phyloP scores from a whole-genome alignment of 2,888 invertebrate genomes.

The Pycnomerus fuliginosus region DNA sequence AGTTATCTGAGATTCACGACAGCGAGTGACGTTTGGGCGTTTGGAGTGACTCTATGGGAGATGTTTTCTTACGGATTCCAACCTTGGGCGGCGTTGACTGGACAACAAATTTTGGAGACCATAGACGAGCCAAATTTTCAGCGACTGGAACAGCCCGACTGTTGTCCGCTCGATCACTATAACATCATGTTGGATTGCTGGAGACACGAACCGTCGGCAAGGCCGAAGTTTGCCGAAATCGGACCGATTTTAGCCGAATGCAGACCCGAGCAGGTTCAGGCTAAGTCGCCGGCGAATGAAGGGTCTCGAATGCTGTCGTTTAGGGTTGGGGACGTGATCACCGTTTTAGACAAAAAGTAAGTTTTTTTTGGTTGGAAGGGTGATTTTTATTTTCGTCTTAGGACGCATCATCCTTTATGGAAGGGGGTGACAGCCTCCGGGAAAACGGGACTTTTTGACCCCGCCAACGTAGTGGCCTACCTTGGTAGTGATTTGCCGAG shows the following conservation, averaged over 20 bases:
- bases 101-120: conserved; percentile 89
- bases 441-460: conserved; percentile 91
- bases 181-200: conserved; percentile 93
- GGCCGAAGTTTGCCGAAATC: conserved; percentile 90
- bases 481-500: conserved; percentile 73
- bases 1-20: conserved; percentile 94
- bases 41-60: conserved; percentile 94
- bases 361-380: conserved; percentile 28
- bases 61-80: conserved; percentile 99
- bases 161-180: conserved; percentile 92
- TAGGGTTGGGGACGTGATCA: conserved; percentile 86
- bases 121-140: conserved; percentile 92
- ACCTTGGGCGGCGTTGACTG: conserved; percentile 93
- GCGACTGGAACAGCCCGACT: conserved; percentile 89
- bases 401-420: conserved; percentile 74
- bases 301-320: conserved; percentile 73
- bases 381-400: conserved; percentile 31
- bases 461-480: conserved; percentile 84
- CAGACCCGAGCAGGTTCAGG: conserved; percentile 90
- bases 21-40: conserved; percentile 98
- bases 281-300: conserved; percentile 59
- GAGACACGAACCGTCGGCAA: conserved; percentile 84
- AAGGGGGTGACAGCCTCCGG: conserved; percentile 88
- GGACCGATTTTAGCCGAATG: conserved; percentile 76
- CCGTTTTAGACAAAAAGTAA: conserved; percentile 82